Evolutionary conservation across 2,797 vertebrate species (phyloP), one percentile per base, ranked within the genome.

Genomic region (Emys orbicularis): DNA sequence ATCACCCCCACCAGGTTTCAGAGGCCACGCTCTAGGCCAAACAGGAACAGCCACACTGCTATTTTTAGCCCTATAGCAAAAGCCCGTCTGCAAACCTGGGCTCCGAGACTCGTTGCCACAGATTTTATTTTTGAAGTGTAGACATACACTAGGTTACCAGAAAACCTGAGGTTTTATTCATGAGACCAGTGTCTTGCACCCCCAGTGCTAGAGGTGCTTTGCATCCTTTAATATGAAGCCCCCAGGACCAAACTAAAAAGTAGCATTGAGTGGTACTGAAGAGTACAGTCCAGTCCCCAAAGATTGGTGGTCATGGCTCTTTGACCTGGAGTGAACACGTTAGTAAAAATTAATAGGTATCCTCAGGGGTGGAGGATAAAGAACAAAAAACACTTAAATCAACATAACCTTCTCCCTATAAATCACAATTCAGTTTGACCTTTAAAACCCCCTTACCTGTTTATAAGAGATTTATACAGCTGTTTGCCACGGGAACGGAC

Each of bases 401-500:
- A 97, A 86, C 91, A 97, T 93, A 95, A 74, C 89, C 94, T 93
- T 92, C 96, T 96, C 93, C 94, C 92, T 97, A 88, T 0, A 95
- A 95, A 96, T 95, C 4, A 97, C 85, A 98, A 97, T 93, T 96
- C 96, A 96, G 93, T 87, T 59, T 96, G 96, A 95, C 96, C 96
- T 97, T 94, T 92, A 47, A 97, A 97, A 94, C 87, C 97, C 90
- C 97, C 98, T 98, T 98, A 98, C 98, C 98, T 98, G 97, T 81
- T 76, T 86, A 8, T 84, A 98, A 98, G 95, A 95, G 98, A 90
- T 97, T 98, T 98, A 98, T 72, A 97, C 96, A 94, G 98, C 97
- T 97, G 98, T 98, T 96, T 98, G 98, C 97, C 98, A 98, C 95
- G 15, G 98, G 97, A 98, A 94, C 97, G 96, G 96, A 94, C 97